Percentiles rank a stretch among this genome's conserved stretches.
Evolutionary conservation across 2,888 invertebrate genomes (phyloP).

Genomic region (Rosalia funebris): DNA sequence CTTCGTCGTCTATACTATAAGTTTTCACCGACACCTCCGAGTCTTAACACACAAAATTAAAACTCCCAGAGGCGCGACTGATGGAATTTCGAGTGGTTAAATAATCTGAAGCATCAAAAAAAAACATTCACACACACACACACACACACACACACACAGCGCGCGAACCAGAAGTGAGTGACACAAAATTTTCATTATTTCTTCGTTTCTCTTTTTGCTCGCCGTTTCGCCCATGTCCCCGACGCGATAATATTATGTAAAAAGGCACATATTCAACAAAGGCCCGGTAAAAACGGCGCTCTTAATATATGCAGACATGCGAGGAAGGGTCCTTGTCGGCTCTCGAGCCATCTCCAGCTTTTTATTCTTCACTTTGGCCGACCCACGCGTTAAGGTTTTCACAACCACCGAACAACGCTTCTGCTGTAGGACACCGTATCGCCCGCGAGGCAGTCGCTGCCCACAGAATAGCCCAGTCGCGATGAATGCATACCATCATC

Average conservation of each 20-base stretch:
- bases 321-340: conserved; percentile 52
- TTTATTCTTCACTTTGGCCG: conserved; percentile 50
- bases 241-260: conserved; percentile 34
- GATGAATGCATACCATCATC: too few relatives aligned
- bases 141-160: too few relatives aligned
- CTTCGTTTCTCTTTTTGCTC: conserved; percentile 7
- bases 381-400: conserved; percentile 40
- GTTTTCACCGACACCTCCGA: too few relatives aligned
- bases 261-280: conserved; percentile 40
- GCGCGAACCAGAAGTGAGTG: conserved; percentile 14
- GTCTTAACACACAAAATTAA: too few relatives aligned
- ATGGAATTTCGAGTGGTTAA: too few relatives aligned
- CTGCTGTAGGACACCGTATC: conserved; percentile 28
- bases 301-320: conserved; percentile 55
- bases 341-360: conserved; percentile 52
- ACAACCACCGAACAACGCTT: conserved; percentile 34
- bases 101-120: too few relatives aligned
- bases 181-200: conserved; percentile 18
- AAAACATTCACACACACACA: too few relatives aligned
- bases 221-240: conserved; percentile 5
- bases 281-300: conserved; percentile 37
- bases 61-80: too few relatives aligned
- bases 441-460: conserved; percentile 9
- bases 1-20: too few relatives aligned
- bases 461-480: conserved; percentile 18